Percentiles rank a stretch among this genome's conserved stretches.
Conservation (phyloP, 2,797 vertebrate species). For the Hippoglossus hippoglossus region DNA sequence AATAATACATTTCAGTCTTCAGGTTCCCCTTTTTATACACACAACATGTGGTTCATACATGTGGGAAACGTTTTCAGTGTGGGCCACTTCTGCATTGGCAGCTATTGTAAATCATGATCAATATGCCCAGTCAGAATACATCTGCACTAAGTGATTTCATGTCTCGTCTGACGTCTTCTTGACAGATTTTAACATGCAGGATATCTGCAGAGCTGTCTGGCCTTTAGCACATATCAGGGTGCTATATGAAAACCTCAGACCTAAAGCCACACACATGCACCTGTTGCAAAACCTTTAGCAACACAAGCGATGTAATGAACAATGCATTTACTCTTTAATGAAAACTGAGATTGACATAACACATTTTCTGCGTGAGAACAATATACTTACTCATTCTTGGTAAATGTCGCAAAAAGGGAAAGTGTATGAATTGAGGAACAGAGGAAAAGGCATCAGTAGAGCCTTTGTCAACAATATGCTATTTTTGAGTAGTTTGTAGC, state of each 20-base stretch:
- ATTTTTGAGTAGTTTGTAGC: not conserved
- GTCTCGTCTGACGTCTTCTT: conserved; percentile 31
- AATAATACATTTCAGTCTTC: not conserved
- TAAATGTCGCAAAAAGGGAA: not conserved
- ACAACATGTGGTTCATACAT: not conserved
- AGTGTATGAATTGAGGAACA: not conserved
- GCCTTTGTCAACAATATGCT: not conserved
- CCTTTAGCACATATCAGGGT: conserved; percentile 45
- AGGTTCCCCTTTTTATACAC: conserved; percentile 18
- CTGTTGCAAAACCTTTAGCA: conserved; percentile 43
- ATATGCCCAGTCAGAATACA: not conserved
- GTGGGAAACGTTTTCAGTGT: not conserved
- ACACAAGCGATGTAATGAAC: conserved; percentile 6
- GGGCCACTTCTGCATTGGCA: not conserved
- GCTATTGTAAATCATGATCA: conserved; percentile 3
- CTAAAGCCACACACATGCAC: conserved; percentile 27
- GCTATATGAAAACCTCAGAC: conserved; percentile 40
- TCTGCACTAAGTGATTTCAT: not conserved
- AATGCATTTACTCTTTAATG: not conserved
- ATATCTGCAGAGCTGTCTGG: conserved; percentile 38
- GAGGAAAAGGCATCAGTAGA: not conserved
- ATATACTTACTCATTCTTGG: not conserved
- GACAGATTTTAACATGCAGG: conserved; percentile 20
- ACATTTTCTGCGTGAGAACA: not conserved
- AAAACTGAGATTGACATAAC: not conserved